Evolutionary conservation across 2,113 vertebrate species (phyloP).

Genomic region (Astur gentilis): DNA sequence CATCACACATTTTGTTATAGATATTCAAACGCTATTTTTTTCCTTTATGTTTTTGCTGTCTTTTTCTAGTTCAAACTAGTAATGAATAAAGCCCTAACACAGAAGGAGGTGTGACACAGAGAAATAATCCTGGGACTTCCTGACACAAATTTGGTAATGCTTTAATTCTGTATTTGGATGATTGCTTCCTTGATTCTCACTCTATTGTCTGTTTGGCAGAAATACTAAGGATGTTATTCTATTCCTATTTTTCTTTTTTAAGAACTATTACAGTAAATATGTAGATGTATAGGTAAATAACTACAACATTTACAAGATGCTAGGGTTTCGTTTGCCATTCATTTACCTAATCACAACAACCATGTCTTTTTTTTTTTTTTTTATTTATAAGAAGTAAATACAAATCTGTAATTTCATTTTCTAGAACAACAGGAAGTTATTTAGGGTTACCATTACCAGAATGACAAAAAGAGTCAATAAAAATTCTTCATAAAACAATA

Average conservation of each 20-base stretch:
- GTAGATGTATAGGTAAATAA: not conserved
- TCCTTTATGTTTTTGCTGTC: not conserved
- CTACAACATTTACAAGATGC: not conserved
- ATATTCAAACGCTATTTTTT: not conserved
- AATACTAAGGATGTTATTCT: not conserved
- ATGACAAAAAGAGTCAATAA: not conserved
- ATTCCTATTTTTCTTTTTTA: not conserved
- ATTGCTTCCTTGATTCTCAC: not conserved
- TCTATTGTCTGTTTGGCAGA: not conserved
- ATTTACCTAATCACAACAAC: not conserved
- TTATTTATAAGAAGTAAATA: not conserved
- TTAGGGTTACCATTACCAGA: not conserved
- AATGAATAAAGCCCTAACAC: not conserved
- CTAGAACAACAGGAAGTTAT: not conserved
- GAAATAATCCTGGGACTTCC: not conserved
- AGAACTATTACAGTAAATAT: not conserved
- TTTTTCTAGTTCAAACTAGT: not conserved
- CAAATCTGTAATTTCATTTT: not conserved
- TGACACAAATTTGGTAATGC: not conserved
- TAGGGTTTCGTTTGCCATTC: not conserved
- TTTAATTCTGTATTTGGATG: not conserved
- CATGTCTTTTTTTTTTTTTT: not conserved
- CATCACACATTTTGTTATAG: not conserved
- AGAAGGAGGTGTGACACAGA: not conserved
- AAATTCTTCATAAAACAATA: not conserved